These are phyloP conservation scores for Sylvilagus floridanus DNA, from an alignment of 2,797 vertebrate species.

Conservation along the genomic window DNA sequence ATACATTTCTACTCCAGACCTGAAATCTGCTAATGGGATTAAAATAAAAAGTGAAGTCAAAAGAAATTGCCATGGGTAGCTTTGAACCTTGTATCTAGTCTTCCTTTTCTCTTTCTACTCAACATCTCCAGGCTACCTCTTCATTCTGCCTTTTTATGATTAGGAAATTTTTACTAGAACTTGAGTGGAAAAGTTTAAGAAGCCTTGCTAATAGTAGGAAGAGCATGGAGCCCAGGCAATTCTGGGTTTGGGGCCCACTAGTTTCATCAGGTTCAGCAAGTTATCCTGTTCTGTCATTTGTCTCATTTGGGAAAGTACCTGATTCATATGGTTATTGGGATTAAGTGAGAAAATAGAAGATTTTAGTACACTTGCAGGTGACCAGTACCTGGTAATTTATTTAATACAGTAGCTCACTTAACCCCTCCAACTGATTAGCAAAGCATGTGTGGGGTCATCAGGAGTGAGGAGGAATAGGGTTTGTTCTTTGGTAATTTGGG, in stretches of 20 bases:
- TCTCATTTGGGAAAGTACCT: constrained; percentile 40
- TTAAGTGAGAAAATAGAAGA: constrained; percentile 61
- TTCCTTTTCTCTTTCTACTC: constrained; percentile 2
- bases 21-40: constrained; percentile 22
- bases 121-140: background rate
- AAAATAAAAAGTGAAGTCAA: constrained; percentile 22
- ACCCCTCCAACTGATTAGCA: background rate
- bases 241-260: background rate
- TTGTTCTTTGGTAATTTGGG: constrained; percentile 55
- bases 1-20: constrained; percentile 16
- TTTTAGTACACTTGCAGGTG: background rate
- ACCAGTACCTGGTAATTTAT: constrained; percentile 37
- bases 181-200: constrained; percentile 20
- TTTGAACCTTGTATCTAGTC: background rate
- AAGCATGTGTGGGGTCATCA: constrained; percentile 38
- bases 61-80: constrained; percentile 6
- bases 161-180: constrained; percentile 22
- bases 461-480: background rate
- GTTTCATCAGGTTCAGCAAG: constrained; percentile 32
- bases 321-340: constrained; percentile 29
- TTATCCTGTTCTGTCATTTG: constrained; percentile 20
- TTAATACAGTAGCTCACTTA: constrained; percentile 53
- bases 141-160: background rate
- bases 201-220: background rate
- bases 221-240: background rate